phyloP scores from a whole-genome alignment of 2,888 invertebrate species.

The Cepaea hortensis region DNA sequence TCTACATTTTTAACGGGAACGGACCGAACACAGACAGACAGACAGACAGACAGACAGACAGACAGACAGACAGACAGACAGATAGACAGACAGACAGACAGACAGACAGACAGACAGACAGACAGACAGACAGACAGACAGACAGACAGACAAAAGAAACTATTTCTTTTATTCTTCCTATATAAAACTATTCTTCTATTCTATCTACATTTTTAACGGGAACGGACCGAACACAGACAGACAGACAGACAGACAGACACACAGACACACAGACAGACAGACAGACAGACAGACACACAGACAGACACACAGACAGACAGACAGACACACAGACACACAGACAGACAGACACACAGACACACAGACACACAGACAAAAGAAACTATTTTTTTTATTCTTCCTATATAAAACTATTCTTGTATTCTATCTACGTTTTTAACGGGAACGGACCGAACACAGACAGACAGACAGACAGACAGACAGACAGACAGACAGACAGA shows the following conservation, averaged over 20 bases:
- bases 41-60: neutral
- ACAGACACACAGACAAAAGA: too few species aligned
- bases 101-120: constrained; percentile 7
- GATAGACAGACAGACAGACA: constrained; percentile 8
- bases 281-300: too few species aligned
- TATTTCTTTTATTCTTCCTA: too few species aligned
- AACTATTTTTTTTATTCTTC: too few species aligned
- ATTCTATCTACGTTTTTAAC: too few species aligned
- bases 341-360: too few species aligned
- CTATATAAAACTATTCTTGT: too few species aligned
- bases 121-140: constrained; percentile 7
- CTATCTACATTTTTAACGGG: too few species aligned
- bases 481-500: constrained; percentile 13
- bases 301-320: too few species aligned
- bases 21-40: neutral
- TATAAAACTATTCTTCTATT: too few species aligned
- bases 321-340: neutral
- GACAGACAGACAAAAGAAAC: neutral
- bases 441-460: too few species aligned
- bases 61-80: constrained; percentile 16
- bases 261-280: neutral
- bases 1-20: too few species aligned
- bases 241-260: neutral
- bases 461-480: neutral
- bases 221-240: neutral